Evolutionary conservation across 2,113 vertebrate species (phyloP).

Genomic region (Rafetus swinhoei): DNA sequence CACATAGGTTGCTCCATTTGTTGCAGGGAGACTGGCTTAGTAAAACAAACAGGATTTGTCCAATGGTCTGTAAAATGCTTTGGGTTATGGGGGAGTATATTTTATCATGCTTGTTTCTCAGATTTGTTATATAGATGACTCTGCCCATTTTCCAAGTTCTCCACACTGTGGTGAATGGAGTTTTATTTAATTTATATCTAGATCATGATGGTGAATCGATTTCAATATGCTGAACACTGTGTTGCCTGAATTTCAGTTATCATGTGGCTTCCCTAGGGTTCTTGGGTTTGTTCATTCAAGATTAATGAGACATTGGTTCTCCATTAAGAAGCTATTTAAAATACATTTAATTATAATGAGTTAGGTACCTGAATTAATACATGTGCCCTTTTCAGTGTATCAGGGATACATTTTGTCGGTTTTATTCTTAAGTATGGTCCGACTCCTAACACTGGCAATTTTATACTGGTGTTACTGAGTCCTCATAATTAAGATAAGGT

Average conservation of each 20-base stretch:
- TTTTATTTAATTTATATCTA: neutral
- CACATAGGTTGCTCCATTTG: neutral
- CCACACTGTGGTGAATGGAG: neutral
- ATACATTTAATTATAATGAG: conserved; percentile 72
- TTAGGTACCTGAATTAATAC: conserved; percentile 68
- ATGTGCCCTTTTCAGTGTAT: conserved; percentile 51
- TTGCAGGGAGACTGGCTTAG: neutral
- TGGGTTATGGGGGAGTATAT: neutral
- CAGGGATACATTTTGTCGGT: conserved; percentile 32
- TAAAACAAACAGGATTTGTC: neutral
- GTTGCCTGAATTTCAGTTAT: conserved; percentile 55
- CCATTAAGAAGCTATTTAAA: conserved; percentile 64
- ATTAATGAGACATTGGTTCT: conserved; percentile 54
- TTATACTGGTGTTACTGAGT: conserved; percentile 42
- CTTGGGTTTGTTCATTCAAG: conserved; percentile 48
- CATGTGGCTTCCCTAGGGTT: conserved; percentile 45
- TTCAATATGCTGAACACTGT: neutral
- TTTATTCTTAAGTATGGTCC: conserved; percentile 32
- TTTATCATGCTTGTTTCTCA: neutral
- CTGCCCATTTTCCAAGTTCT: neutral
- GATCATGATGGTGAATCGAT: neutral
- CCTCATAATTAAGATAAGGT: conserved; percentile 49
- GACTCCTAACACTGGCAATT: neutral
- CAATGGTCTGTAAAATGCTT: neutral
- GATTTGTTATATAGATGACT: neutral